phyloP scores from a whole-genome alignment of 2,113 vertebrate genomes.

The Nerophis lumbriciformis region DNA sequence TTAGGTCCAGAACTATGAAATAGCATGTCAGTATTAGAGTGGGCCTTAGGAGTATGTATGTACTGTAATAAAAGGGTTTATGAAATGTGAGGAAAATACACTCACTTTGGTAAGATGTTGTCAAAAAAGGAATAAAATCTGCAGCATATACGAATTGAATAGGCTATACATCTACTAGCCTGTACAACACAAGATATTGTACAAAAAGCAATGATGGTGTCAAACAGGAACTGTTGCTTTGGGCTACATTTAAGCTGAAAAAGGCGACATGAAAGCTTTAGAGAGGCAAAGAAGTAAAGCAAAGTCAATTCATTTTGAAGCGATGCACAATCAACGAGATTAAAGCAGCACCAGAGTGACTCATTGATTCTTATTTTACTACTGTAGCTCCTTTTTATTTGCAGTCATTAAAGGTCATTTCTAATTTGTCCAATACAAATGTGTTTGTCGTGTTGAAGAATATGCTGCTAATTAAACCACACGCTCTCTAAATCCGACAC shows the following conservation, averaged over 20 bases:
- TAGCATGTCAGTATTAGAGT: no score
- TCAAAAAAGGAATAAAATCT: no score
- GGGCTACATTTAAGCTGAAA: slow-evolving; percentile 17
- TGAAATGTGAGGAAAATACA: no score
- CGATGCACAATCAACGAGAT: slow-evolving; percentile 41
- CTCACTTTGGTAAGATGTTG: no score
- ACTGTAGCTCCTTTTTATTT: slow-evolving; percentile 7
- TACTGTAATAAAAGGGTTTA: no score
- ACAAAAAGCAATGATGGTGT: slow-evolving; percentile 45
- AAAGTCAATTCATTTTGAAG: slow-evolving; percentile 32
- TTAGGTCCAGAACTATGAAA: no score
- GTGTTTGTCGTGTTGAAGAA: neutral
- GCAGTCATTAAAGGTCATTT: slow-evolving; percentile 6
- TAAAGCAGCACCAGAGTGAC: slow-evolving; percentile 42
- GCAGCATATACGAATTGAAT: no score
- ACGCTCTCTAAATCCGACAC: no score
- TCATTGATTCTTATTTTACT: slow-evolving; percentile 23
- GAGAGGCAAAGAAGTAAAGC: slow-evolving; percentile 27
- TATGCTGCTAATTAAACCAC: neutral
- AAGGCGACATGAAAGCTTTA: slow-evolving; percentile 2
- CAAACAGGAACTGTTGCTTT: slow-evolving; percentile 39
- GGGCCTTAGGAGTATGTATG: no score
- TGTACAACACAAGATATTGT: no score
- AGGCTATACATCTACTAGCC: no score
- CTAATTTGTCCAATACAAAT: slow-evolving; percentile 15